Conservation (phyloP, 2,888 invertebrate species). For the Heliconius ethilla region DNA sequence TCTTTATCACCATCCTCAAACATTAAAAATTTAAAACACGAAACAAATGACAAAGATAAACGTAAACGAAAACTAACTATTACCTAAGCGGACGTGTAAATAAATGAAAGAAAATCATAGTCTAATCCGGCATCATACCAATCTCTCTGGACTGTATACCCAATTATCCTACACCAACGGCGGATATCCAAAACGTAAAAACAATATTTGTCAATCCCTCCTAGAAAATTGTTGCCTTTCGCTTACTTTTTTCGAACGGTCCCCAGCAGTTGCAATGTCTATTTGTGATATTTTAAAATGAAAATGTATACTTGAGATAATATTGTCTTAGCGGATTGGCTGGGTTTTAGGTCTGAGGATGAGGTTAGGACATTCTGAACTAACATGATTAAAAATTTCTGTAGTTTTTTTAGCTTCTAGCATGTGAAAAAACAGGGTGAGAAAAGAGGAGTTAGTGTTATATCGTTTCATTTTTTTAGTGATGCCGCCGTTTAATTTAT, state of each 20-base stretch:
- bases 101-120: constrained; percentile 6
- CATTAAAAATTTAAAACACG: neutral
- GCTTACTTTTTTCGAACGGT: constrained; percentile 37
- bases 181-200: constrained; percentile 39
- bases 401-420: neutral
- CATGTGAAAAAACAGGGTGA: neutral
- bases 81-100: neutral
- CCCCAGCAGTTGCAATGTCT: constrained; percentile 37
- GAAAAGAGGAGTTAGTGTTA: neutral
- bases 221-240: constrained; percentile 39
- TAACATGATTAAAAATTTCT: too few species aligned
- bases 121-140: constrained; percentile 7
- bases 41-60: neutral
- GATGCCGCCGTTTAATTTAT: neutral
- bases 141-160: constrained; percentile 24
- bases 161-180: constrained; percentile 30
- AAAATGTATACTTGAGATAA: constrained; percentile 23
- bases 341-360: neutral
- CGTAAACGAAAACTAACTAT: neutral
- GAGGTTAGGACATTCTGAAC: too few species aligned
- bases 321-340: constrained; percentile 3
- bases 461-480: neutral
- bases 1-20: too few species aligned
- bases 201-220: constrained; percentile 43
- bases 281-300: constrained; percentile 39